Evolutionary conservation across 2,797 vertebrate genomes (phyloP).

Genomic region (Macropodus opercularis): DNA sequence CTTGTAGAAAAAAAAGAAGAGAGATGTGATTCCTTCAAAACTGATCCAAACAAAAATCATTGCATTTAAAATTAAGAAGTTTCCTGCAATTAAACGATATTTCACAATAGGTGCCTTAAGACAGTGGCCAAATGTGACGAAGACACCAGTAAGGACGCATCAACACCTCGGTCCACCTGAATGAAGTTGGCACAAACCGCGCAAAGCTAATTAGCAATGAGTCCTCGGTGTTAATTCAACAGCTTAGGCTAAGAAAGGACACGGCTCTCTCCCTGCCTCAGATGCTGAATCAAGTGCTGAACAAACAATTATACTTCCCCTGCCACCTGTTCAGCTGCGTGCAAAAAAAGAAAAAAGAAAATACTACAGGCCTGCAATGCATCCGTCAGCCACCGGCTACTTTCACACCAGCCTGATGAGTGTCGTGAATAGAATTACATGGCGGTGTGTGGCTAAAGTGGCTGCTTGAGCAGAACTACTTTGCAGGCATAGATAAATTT

Average conservation of each 20-base stretch:
- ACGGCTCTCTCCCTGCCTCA: constrained; percentile 20
- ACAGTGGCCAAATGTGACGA: background rate
- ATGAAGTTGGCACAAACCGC: constrained; percentile 54
- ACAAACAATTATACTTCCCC: constrained; percentile 29
- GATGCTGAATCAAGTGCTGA: constrained; percentile 18
- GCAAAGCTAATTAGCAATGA: constrained; percentile 68
- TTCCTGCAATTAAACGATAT: background rate
- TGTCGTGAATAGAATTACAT: constrained; percentile 24
- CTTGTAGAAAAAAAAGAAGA: rapidly evolving
- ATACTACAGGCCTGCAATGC: background rate
- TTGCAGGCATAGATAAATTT: constrained; percentile 19
- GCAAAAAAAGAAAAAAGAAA: background rate
- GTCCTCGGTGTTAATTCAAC: constrained; percentile 53
- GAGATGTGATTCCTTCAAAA: background rate
- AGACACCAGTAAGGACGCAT: background rate
- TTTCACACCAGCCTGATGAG: constrained; percentile 19
- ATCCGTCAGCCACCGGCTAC: constrained; percentile 5
- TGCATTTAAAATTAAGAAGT: background rate
- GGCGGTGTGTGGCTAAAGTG: constrained; percentile 38
- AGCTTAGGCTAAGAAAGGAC: constrained; percentile 57
- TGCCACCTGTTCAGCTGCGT: constrained; percentile 47
- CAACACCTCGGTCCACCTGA: constrained; percentile 27
- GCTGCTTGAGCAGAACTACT: constrained; percentile 18
- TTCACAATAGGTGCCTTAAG: background rate
- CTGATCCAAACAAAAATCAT: background rate